These are phyloP conservation scores for Melanogrammus aeglefinus DNA, from an alignment of 2,797 vertebrate genomes.

Conservation along the genomic window DNA sequence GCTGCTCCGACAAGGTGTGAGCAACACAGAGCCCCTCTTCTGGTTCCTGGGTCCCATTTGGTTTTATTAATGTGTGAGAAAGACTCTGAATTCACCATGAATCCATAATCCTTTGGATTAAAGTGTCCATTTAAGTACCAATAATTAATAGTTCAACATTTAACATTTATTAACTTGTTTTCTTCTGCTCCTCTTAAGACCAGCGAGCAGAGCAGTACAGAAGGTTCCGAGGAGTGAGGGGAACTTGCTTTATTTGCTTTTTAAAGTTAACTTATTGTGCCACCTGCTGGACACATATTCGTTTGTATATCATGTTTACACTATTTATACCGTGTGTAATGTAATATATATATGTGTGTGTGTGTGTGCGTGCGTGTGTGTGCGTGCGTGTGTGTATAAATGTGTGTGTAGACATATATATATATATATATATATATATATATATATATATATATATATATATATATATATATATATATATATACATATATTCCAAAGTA, in stretches of 20 bases:
- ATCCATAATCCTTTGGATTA: not conserved
- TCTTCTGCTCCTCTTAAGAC: slow-evolving; percentile 13
- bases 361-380: not conserved
- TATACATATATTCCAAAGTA: too few relatives aligned
- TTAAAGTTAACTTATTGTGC: slow-evolving; percentile 11
- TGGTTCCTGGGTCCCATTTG: too few relatives aligned
- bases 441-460: too few relatives aligned
- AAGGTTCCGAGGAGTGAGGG: not conserved
- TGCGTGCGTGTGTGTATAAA: not conserved
- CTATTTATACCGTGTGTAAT: not conserved
- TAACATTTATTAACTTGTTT: not conserved
- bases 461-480: not conserved
- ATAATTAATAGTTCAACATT: not conserved
- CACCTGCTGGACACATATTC: slow-evolving; percentile 32
- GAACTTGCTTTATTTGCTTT: not conserved
- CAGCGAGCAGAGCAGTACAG: slow-evolving; percentile 11
- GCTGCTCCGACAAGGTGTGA: slow-evolving; percentile 42
- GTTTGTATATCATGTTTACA: not conserved
- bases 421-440: too few relatives aligned
- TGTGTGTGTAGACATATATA: too few relatives aligned
- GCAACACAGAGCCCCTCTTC: not conserved
- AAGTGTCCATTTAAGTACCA: not conserved
- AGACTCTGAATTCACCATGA: not conserved
- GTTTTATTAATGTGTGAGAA: not conserved
- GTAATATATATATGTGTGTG: too few relatives aligned